Evolutionary conservation across 2,113 vertebrate species (phyloP), one percentile per base, ranked within the genome.

Genomic region (Calonectris borealis): DNA sequence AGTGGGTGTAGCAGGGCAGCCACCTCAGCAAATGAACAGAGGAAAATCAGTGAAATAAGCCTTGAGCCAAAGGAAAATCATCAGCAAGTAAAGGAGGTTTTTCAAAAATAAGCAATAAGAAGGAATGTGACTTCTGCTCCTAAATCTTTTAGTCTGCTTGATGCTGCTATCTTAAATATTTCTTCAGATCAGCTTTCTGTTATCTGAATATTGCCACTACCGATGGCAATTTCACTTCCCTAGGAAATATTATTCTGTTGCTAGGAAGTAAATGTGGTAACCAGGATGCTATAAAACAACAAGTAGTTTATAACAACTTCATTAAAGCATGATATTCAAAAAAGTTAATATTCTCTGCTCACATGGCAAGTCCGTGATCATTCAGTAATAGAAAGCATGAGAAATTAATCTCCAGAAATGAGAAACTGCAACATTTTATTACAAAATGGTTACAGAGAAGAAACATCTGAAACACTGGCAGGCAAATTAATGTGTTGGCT

Each of bases 221-320:
- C 5, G 6, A 52, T 64, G 49, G 83, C 26, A 54, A 84, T 80
- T 93, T 93, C 48, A 32, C 16, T 92, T 88, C 32, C 68, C 21
- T 72, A 49, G 40, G 86, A 96, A 94, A 84, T 92, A 92, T 77
- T 96, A 51, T 91, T 81, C 72, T 71, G 76, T 92, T 94, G 44
- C 90, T 95, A 89, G 72, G 92, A 91, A 95, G 48, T 58, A 89
- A 88, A 79, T n/a, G 22, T 52, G 15, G 83, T 78, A 86, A 92
- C 38, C 70, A 93, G 44, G 44, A 83, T 90, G 54, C 32, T 88
- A 29, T 78, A 86, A 92, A 90, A 54, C 25, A 77, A 73, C 9
- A 71, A 75, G 6, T 66, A 72, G 8, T 80, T 92, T 90, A 46
- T 44, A 72, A 38, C 29, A 44, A 25, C 40, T 90, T 93, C 68